Percentiles rank a stretch among this genome's conserved stretches.
These are phyloP conservation scores for Aleadryas rufinucha DNA, from an alignment of 2,113 vertebrate species.

Conservation along the genomic window DNA sequence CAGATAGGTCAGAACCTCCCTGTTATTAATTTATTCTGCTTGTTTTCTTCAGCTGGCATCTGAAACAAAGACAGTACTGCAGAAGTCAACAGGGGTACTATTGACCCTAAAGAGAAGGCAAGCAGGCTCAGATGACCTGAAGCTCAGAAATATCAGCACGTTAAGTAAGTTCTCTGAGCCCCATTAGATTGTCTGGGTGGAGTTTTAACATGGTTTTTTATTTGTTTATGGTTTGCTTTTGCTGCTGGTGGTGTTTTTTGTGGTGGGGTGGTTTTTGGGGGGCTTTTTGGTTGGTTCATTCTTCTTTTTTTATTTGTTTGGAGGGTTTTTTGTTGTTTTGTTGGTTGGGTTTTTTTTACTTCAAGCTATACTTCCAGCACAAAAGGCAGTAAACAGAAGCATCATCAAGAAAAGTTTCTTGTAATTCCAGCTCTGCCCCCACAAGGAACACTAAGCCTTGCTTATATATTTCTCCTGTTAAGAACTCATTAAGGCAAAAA, in stretches of 20 bases:
- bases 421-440: not conserved
- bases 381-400: not conserved
- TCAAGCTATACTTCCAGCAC: not conserved
- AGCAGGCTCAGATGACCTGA: not conserved
- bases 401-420: not conserved
- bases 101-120: not conserved
- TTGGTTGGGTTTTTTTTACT: not conserved
- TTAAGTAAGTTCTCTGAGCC: not conserved
- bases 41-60: not conserved
- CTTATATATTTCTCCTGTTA: not conserved
- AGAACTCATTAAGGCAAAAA: not conserved
- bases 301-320: not conserved
- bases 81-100: not conserved
- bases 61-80: not conserved
- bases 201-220: accelerated
- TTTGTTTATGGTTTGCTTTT: not conserved
- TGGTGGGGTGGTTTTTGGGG: not conserved
- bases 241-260: not conserved
- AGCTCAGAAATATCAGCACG: not conserved
- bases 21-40: not conserved
- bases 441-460: not conserved
- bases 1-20: not conserved
- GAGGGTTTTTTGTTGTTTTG: not conserved
- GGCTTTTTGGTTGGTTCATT: not conserved
- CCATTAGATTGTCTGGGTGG: accelerated